Evolutionary conservation across 2,113 vertebrate species (phyloP).

Genomic region (Nematolebias whitei): DNA sequence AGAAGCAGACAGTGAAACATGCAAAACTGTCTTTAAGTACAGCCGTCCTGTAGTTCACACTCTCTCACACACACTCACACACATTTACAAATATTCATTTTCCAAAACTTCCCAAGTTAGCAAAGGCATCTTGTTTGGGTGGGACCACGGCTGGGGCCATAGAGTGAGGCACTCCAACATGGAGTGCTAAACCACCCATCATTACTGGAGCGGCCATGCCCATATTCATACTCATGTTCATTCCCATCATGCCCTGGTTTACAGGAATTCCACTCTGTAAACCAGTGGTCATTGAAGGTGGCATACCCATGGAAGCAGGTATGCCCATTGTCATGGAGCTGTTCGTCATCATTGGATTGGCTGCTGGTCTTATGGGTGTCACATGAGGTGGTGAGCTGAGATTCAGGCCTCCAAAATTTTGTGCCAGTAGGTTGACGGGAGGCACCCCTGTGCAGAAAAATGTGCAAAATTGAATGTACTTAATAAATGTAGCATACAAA

Average conservation of each 20-base stretch:
- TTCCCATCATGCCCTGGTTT: constrained; percentile 88
- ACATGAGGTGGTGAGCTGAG: constrained; percentile 84
- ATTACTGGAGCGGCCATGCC: constrained; percentile 81
- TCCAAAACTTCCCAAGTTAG: constrained; percentile 97
- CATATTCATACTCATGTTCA: constrained; percentile 85
- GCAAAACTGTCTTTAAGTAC: constrained; percentile 62
- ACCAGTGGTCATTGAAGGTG: constrained; percentile 84
- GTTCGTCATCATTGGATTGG: constrained; percentile 80
- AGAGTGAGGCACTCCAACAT: constrained; percentile 77
- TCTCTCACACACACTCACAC: constrained; percentile 13
- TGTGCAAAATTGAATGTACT: constrained; percentile 21
- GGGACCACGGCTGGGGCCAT: constrained; percentile 81
- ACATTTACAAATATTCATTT: constrained; percentile 81
- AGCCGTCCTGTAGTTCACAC: constrained; percentile 41
- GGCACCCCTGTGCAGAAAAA: constrained; percentile 82
- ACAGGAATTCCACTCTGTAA: constrained; percentile 73
- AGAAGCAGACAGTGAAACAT: constrained; percentile 58
- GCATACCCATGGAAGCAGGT: constrained; percentile 52
- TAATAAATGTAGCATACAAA: no score
- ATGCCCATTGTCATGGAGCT: constrained; percentile 79
- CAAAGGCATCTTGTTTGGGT: constrained; percentile 98
- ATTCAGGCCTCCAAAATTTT: constrained; percentile 90
- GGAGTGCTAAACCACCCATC: constrained; percentile 73
- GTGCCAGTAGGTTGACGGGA: constrained; percentile 87
- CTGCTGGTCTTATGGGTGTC: constrained; percentile 81